Evolutionary conservation across 1,140 invertebrate species (phyloP), one percentile per base, ranked within the genome.

Genomic region (Mactra quadrangularis): DNA sequence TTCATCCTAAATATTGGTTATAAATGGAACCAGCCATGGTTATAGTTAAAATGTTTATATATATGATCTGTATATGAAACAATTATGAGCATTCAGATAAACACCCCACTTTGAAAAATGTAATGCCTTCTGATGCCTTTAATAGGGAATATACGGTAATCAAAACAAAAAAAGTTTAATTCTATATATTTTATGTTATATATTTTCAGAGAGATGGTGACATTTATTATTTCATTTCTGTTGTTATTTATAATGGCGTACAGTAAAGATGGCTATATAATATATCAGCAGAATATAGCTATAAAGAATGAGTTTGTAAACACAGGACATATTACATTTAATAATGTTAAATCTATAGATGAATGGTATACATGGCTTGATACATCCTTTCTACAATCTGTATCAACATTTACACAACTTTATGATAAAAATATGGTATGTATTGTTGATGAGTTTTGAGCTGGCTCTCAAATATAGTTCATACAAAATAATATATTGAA

Each of bases 221-320:
- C 59, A 25, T 87, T 90, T 62, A 47, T 82, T 2, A 31, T 88
- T 4, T 76, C 88, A 66, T 85, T 92, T 35, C 41, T 87, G n/a
- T 68, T 92, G 22, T 57, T 91, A 19, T 71, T 87, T 59, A 62
- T 91, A 11, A 91, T 92, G 59, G 91, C 90, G 1, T 91, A 88
- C 85, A 89, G 91, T 9, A 91, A 91, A 72, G 85, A 90, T 41
- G 60, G 71, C 0, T 60, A 45, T 13, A 59, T 86, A 27, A 74
- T 83, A 11, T 92, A 87, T 64, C 74, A 86, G 9, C 81, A 91
- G 13, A 92, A 92, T 64, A 50, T 82, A 35, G 85, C 90, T 1
- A 27, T 91, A 3, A 87, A 86, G 45, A 82, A 87, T n/a, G 57
- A 55, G 1, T 87, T 91, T 22, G 53, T 88, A 47, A 87, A 79